Base-by-base conservation (phyloP, 2,797 vertebrate species). In the Pelodytes ibericus region DNA sequence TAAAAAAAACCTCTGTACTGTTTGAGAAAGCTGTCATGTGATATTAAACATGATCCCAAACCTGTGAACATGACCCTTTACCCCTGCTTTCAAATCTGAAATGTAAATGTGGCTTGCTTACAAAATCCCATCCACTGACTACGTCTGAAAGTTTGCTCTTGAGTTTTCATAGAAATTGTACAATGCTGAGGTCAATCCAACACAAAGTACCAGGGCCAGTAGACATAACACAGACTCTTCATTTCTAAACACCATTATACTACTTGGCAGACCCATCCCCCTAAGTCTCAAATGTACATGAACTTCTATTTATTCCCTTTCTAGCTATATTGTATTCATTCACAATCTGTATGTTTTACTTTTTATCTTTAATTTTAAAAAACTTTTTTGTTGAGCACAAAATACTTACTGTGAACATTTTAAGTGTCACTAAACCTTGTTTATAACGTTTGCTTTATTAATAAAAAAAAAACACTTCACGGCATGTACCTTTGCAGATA, bases 151-250 rank as follows among this genome's bases (percentile, higher is more conserved):
- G 39, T 81, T 84, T 82, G 80, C 82, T 81, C 83, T 84, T 81
- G 72, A 69, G 39, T 82, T 85, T 85, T 81, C 83, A 85, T 72
- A 80, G 85, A 85, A 86, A 84, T 70, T 79, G 78, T 85, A 88
- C 85, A 89, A 90, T 85, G 86, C 87, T 26, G 71, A 88, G 88
- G 87, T 92, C 87, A 87, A 85, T 86, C 84, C 91, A 85, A 91
- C 91, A 91, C 84, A 86, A 87, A 93, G 93, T 89, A 82, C 79
- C 77, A 61, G 82, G 86, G 84, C 86, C 87, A 84, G 85, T 91
- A 96, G 94, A 95, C 94, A 95, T 94, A 96, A 95, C 93, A 95
- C 90, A 93, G 93, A 93, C 91, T 90, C 86, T 69, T 84, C 89
- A 85, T 88, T 89, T 89, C 89, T 88, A 82, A 83, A 88, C 77